These are phyloP conservation scores for Scaptomyza pallida DNA, from an alignment of 1,140 invertebrate species.

Conservation along the genomic window DNA sequence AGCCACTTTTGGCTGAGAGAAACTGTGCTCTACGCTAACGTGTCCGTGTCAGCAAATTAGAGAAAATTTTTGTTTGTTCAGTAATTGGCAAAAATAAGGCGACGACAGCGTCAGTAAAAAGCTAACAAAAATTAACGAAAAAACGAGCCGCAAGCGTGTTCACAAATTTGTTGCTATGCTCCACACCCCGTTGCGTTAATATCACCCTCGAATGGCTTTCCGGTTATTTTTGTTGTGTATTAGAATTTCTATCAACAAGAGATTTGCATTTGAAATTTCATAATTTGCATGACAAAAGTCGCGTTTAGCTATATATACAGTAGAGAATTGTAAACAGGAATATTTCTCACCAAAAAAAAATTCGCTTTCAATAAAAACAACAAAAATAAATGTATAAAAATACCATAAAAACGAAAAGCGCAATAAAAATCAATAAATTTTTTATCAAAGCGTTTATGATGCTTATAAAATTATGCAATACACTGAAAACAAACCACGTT, in stretches of 20 bases:
- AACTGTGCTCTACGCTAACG: constrained; percentile 39
- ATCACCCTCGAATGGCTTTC: constrained; percentile 4
- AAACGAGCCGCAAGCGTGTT: constrained; percentile 48
- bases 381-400: too few species aligned
- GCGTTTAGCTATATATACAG: constrained; percentile 23
- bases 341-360: constrained; percentile 25
- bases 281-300: constrained; percentile 63
- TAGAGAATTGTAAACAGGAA: constrained; percentile 35
- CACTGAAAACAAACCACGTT: not conserved
- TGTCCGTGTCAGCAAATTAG: constrained; percentile 72
- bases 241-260: constrained; percentile 27
- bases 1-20: constrained; percentile 22
- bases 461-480: constrained; percentile 16
- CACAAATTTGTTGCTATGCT: constrained; percentile 48
- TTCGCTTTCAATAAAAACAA: constrained; percentile 55
- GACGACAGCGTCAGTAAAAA: constrained; percentile 10
- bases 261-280: constrained; percentile 64
- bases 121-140: not conserved
- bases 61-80: constrained; percentile 73
- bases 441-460: not conserved
- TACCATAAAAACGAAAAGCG: not conserved
- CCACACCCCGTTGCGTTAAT: not conserved
- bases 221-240: constrained; percentile 34
- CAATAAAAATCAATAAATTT: constrained; percentile 5
- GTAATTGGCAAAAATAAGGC: constrained; percentile 61